Percentiles rank a stretch among this genome's conserved stretches.
These are phyloP conservation scores for Xyliphius kryptos DNA, from an alignment of 2,113 vertebrate genomes.

Conservation along the genomic window DNA sequence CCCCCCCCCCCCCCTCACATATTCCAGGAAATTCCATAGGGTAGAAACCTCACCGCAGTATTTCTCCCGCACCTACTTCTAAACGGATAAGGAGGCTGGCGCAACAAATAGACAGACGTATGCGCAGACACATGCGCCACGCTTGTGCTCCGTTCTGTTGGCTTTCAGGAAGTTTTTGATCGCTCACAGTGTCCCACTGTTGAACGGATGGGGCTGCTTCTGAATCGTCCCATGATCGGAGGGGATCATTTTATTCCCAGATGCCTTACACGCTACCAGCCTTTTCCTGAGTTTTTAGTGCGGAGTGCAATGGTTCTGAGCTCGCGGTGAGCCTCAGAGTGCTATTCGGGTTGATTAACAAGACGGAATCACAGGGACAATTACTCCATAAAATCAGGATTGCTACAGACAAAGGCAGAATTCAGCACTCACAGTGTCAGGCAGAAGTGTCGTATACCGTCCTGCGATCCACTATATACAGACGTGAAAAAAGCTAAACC, in stretches of 20 bases:
- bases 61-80: conserved; percentile 46
- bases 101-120: conserved; percentile 48
- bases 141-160: not conserved
- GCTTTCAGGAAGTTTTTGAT: conserved; percentile 15
- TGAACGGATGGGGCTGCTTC: conserved; percentile 10
- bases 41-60: conserved; percentile 51
- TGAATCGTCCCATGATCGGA: conserved; percentile 9
- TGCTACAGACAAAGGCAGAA: too few species aligned
- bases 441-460: not conserved
- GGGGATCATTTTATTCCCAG: conserved; percentile 16
- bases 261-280: conserved; percentile 10
- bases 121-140: conserved; percentile 8
- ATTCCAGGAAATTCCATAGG: conserved; percentile 40
- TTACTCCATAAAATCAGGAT: conserved; percentile 1
- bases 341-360: conserved; percentile 9
- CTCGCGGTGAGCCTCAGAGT: not conserved
- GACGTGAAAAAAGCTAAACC: too few species aligned
- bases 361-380: not conserved
- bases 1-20: conserved; percentile 56
- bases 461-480: too few species aligned
- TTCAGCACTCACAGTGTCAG: too few species aligned
- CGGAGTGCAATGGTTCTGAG: not conserved
- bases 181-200: conserved; percentile 10
- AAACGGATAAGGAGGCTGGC: conserved; percentile 56
- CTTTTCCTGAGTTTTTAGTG: too few species aligned